Conservation (phyloP, 2,888 invertebrate genomes). For the Ormia ochracea region DNA sequence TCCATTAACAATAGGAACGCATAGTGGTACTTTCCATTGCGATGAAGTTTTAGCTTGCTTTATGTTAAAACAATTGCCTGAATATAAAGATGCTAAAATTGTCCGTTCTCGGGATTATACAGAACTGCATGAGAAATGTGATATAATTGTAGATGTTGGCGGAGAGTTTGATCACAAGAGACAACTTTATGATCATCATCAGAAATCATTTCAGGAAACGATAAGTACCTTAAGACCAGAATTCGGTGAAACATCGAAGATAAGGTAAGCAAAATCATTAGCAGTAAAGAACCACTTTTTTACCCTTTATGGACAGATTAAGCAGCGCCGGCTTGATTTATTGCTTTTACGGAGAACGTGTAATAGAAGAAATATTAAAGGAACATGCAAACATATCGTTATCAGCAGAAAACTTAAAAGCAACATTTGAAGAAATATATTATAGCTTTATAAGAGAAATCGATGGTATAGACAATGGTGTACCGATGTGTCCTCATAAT, state of each 20-base stretch:
- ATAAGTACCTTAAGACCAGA: constrained; percentile 82
- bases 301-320: constrained; percentile 82
- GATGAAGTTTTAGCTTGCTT: constrained; percentile 86
- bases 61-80: constrained; percentile 88
- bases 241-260: constrained; percentile 80
- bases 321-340: constrained; percentile 97
- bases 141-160: constrained; percentile 97
- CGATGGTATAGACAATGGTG: constrained; percentile 98
- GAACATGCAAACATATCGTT: constrained; percentile 76
- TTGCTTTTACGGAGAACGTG: constrained; percentile 89
- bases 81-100: constrained; percentile 88
- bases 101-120: constrained; percentile 81
- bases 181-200: constrained; percentile 96
- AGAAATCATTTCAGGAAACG: constrained; percentile 84
- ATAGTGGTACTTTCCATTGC: constrained; percentile 74
- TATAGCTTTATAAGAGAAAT: constrained; percentile 92
- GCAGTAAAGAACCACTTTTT: background rate
- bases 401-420: constrained; percentile 78
- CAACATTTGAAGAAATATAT: constrained; percentile 86
- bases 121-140: constrained; percentile 85
- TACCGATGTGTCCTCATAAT: constrained; percentile 85
- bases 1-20: constrained; percentile 70
- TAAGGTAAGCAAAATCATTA: constrained; percentile 77
- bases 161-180: constrained; percentile 86
- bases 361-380: constrained; percentile 81